These are phyloP conservation scores for Caenorhabditis becei DNA, from an alignment of 2,888 invertebrate species.

Conservation along the genomic window DNA sequence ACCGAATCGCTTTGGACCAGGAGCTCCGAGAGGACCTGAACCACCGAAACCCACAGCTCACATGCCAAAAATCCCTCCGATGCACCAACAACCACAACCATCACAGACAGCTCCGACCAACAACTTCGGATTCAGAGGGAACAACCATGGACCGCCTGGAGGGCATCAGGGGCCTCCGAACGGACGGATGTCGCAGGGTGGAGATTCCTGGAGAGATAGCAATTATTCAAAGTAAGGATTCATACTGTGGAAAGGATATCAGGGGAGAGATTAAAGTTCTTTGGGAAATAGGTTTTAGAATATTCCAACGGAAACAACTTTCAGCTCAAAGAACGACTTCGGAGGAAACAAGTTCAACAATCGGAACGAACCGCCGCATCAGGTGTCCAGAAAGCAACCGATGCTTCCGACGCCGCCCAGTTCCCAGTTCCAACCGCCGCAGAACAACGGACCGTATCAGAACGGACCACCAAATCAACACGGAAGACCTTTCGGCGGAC, in stretches of 20 bases:
- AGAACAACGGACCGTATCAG: not conserved
- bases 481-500: not conserved
- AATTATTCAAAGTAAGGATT: constrained; percentile 26
- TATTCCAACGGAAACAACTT: not conserved
- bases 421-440: not conserved
- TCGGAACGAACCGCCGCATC: constrained; percentile 12
- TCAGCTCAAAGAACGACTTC: constrained; percentile 2
- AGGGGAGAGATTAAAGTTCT: no score
- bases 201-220: constrained; percentile 47
- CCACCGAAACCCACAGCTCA: not conserved
- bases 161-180: not conserved
- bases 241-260: no score
- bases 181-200: constrained; percentile 4
- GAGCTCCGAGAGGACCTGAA: constrained; percentile 4
- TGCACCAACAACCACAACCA: not conserved
- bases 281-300: not conserved
- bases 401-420: not conserved
- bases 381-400: not conserved
- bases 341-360: constrained; percentile 27
- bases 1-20: constrained; percentile 7
- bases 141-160: not conserved
- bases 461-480: constrained; percentile 2
- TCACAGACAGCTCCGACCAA: constrained; percentile 3
- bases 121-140: constrained; percentile 19
- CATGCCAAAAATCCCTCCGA: not conserved